Evolutionary conservation across 2,113 vertebrate genomes (phyloP), one percentile per base, ranked within the genome.

Genomic region (Fulmarus glacialis): DNA sequence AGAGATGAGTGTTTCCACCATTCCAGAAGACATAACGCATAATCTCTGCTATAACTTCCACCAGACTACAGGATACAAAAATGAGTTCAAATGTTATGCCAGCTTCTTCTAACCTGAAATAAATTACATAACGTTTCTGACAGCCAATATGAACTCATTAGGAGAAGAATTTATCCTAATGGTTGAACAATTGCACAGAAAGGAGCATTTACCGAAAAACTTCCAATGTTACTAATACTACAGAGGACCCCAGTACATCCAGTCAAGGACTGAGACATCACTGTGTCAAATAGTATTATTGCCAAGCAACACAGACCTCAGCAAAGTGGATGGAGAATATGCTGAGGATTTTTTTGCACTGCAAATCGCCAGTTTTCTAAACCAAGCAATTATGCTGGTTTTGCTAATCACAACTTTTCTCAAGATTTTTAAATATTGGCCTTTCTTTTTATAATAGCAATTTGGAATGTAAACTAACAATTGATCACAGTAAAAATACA

Each of bases 251-350:
- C 48, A 42, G 11, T 4, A 18, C 8, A 27, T 13, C 47, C 24
- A 30, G 19, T 23, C n/a, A 77, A 60, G 12, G 19, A 40, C 45
- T 23, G 14, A 24, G 47, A 19, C 18, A 53, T 47, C 75, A 17
- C 15, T 21, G 10, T 20, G 5, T 8, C 16, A 22, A 8, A 8
- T 9, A 18, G 7, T 47, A 2, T 4, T 4, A 67, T 1, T n/a
- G 15, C 19, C 22, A 80, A 32, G 40, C 7, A 60, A 68, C 11
- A 43, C 3, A 53, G 17, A 58, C 11, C 23, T 55, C 32, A 68
- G 53, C 9, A 27, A 81, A 81, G 15, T 1, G 1, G 4, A 20
- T 23, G 4, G 6, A 78, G 27, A n/a, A 53, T 19, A 12, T 11
- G 4, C 42, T 7, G 11, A 40, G 16, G 11, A 17, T 27, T 40